phyloP scores from a whole-genome alignment of 1,140 invertebrate genomes.

The Philaenus spumarius region DNA sequence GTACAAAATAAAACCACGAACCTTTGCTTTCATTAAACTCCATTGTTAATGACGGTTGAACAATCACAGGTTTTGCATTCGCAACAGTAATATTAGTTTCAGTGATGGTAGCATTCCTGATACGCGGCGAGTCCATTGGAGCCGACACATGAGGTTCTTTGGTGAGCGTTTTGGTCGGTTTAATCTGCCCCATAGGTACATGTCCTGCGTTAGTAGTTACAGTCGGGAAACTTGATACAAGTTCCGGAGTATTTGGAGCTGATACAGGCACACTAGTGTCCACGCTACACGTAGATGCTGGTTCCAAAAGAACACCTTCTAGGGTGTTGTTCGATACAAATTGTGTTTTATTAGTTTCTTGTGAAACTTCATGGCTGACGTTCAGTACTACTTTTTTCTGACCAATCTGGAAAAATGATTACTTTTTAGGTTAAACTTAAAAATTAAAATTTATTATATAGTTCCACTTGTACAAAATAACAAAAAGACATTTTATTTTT shows the following conservation, averaged over 20 bases:
- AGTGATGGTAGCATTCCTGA: neutral
- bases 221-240: neutral
- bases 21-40: too few relatives aligned
- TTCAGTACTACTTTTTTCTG: constrained; percentile 55
- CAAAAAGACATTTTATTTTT: too few relatives aligned
- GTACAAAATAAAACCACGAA: too few relatives aligned
- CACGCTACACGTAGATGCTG: constrained; percentile 9
- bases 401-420: constrained; percentile 1
- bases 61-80: too few relatives aligned
- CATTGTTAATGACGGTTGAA: too few relatives aligned
- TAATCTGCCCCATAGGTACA: constrained; percentile 32
- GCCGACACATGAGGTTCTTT: constrained; percentile 30
- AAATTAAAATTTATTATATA: too few relatives aligned
- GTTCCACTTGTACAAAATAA: too few relatives aligned
- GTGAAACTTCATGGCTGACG: constrained; percentile 29
- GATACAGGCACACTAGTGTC: neutral
- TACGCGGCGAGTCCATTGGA: neutral
- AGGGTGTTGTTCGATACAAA: too few relatives aligned
- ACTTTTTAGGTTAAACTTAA: too few relatives aligned
- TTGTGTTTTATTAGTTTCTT: too few relatives aligned
- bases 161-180: constrained; percentile 37
- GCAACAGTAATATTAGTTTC: too few relatives aligned
- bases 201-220: too few relatives aligned
- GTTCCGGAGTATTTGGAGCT: neutral
- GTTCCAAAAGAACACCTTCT: neutral